Evolutionary conservation across 2,797 vertebrate genomes (phyloP).

Genomic region (Tympanoctomys barrerae): DNA sequence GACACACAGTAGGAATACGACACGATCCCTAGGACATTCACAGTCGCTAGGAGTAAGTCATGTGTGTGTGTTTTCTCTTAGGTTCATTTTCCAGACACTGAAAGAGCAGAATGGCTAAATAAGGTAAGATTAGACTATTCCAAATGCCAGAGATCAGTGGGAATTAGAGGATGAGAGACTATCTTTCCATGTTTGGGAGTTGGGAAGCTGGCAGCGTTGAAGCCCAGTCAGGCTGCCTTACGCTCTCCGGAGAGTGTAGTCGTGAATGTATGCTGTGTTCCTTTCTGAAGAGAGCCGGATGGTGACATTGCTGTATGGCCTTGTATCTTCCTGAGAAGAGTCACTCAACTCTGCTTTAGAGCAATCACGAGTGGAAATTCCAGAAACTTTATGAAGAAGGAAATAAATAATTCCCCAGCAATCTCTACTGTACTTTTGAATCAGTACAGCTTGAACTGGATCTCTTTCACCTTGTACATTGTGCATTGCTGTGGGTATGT

Average conservation of each 20-base stretch:
- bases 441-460: not conserved
- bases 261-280: fast-evolving
- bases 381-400: constrained; percentile 1
- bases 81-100: constrained; percentile 99
- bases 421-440: not conserved
- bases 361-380: not conserved
- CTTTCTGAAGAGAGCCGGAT: not conserved
- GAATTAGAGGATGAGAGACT: not conserved
- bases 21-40: fast-evolving
- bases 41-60: not conserved
- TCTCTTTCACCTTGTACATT: not conserved
- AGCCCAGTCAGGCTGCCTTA: not conserved
- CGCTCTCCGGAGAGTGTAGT: not conserved
- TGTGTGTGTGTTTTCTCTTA: constrained; percentile 83
- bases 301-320: not conserved
- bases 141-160: not conserved
- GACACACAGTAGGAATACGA: fast-evolving
- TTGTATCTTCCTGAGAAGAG: not conserved
- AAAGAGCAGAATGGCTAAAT: constrained; percentile 98
- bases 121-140: constrained; percentile 91
- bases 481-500: not conserved
- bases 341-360: not conserved
- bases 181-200: constrained; percentile 15
- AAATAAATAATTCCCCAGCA: not conserved
- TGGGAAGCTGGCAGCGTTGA: not conserved